Percentiles rank a stretch among this genome's conserved stretches.
phyloP scores from a whole-genome alignment of 1,140 invertebrate genomes.

The Hirudo medicinalis region DNA sequence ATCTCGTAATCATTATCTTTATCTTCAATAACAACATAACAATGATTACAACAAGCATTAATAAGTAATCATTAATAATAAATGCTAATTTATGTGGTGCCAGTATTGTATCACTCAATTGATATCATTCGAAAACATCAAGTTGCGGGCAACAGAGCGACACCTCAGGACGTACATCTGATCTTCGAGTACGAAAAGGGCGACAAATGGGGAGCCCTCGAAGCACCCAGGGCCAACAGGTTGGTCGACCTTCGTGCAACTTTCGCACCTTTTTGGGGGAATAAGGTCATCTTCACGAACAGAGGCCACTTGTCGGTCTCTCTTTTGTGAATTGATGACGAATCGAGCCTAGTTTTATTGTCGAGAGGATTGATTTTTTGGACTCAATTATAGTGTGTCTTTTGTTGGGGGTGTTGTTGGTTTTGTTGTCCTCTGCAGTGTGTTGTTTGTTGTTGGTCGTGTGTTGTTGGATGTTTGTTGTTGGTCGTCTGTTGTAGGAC shows the following conservation, averaged over 20 bases:
- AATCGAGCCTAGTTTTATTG: neutral
- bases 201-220: neutral
- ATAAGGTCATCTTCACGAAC: neutral
- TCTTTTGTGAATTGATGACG: neutral
- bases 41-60: too few species aligned
- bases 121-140: too few species aligned
- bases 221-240: conserved; percentile 6
- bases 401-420: neutral
- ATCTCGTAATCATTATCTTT: too few species aligned
- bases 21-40: too few species aligned
- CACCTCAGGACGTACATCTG: neutral
- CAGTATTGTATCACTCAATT: too few species aligned
- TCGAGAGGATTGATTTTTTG: neutral
- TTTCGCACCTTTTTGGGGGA: neutral
- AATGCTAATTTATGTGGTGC: too few species aligned
- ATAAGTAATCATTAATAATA: too few species aligned
- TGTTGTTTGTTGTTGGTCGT: too few species aligned
- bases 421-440: too few species aligned
- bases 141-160: neutral
- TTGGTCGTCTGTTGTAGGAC: too few species aligned
- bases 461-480: too few species aligned
- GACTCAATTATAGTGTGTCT: neutral
- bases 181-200: neutral
- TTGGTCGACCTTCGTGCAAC: neutral
- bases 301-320: neutral